Evolutionary conservation across 2,113 vertebrate genomes (phyloP), one percentile per base, ranked within the genome.

Genomic region (Arenaria interpres): DNA sequence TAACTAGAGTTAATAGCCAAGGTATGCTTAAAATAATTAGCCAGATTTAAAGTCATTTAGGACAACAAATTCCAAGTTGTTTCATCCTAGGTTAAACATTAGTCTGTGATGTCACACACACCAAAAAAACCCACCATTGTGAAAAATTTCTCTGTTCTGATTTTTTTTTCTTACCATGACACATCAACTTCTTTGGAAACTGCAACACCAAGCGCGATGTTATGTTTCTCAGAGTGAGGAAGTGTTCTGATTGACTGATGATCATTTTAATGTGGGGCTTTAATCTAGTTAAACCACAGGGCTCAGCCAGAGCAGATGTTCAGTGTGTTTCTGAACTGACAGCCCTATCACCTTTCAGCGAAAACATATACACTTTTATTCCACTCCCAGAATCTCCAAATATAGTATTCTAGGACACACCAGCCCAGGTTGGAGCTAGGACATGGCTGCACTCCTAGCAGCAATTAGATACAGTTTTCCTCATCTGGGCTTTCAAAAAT

Each of bases 231-330:
- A 72, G 85, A 80, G 64, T 27, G 48, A 96, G 93, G 80, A 93
- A 97, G 73, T 14, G 2, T 63, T 96, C 90, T 93, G 90, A 96
- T 72, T 93, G 97, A 97, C 96, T 96, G 89, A 92, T 73, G 90
- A 95, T 76, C 97, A 45, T 85, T 94, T 84, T 95, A 96, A 94
- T 64, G 73, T 60, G 90, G 46, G 33, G 6, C 81, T 95, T 96
- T 95, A 92, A 95, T 90, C 78, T 85, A 79, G 89, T 87, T 77
- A 92, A 96, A 94, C 85, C 92, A 78, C 85, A 85, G 56, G 19
- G 78, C 90, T 91, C 86, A 93, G 41, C 66, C 73, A 93, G 79
- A 96, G 89, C 94, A 97, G 96, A 94, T 94, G 95, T 96, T 96
- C 64, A 41, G 18, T 53, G 64, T 93, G 72, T 80, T 89, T 96